Percentiles rank a stretch among this genome's conserved stretches.
These are phyloP conservation scores for Laticauda laticaudata DNA, from an alignment of 2,113 vertebrate species.

Conservation along the genomic window DNA sequence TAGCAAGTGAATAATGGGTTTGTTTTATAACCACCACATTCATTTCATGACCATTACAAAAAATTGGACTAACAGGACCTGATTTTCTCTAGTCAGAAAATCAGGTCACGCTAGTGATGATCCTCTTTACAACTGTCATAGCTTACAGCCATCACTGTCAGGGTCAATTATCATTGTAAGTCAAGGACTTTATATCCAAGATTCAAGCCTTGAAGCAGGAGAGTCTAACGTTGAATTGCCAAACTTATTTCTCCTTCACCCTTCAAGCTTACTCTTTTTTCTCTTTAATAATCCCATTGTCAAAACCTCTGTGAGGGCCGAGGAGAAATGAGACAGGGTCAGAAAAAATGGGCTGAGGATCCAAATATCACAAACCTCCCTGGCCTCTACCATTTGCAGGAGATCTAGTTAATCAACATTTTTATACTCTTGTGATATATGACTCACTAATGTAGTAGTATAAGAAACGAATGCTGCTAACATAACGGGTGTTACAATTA, in stretches of 20 bases:
- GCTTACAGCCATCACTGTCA: background rate
- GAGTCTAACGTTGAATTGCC: background rate
- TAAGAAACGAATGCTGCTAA: background rate
- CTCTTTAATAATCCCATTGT: background rate
- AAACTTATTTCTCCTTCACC: background rate
- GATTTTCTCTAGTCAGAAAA: background rate
- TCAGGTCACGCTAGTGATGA: background rate
- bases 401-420: background rate
- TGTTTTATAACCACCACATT: background rate
- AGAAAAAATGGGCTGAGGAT: background rate
- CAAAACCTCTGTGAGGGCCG: background rate
- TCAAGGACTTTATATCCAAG: background rate
- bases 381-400: background rate
- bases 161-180: background rate
- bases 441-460: background rate
- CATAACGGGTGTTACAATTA: background rate
- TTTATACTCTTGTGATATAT: background rate
- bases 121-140: background rate
- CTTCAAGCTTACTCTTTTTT: background rate
- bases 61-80: background rate
- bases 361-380: background rate
- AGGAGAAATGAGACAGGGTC: background rate
- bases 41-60: background rate
- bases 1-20: background rate
- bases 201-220: background rate